Percentiles rank a stretch among this genome's conserved stretches.
These are phyloP conservation scores for Herpetotheres cachinnans DNA, from an alignment of 2,113 vertebrate genomes.

Conservation along the genomic window DNA sequence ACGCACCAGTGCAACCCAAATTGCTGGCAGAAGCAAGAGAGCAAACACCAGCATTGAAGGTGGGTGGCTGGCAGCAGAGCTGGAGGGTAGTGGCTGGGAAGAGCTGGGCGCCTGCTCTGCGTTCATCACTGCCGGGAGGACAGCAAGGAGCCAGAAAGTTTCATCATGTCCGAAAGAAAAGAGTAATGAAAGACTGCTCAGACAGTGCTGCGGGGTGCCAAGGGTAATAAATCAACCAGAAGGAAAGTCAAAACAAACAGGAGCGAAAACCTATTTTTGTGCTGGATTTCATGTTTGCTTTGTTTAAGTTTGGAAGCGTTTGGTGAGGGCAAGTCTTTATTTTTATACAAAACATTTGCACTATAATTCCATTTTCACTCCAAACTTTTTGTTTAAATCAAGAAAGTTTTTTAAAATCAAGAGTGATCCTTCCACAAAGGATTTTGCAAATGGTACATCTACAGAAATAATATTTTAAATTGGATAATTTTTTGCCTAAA, in stretches of 20 bases:
- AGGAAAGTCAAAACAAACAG: conserved; percentile 41
- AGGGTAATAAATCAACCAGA: conserved; percentile 42
- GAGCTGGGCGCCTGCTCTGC: rapidly evolving
- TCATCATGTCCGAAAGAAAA: conserved; percentile 36
- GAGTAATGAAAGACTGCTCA: conserved; percentile 36
- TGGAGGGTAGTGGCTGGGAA: background rate
- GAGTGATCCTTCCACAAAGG: background rate
- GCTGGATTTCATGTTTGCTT: background rate
- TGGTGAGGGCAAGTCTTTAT: background rate
- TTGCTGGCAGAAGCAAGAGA: background rate
- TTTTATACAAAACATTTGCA: background rate
- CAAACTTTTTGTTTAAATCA: background rate
- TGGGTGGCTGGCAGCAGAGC: background rate
- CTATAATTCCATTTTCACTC: background rate
- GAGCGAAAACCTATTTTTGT: background rate
- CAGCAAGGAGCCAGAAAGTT: conserved; percentile 48
- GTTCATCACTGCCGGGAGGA: background rate
- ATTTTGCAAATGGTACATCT: background rate
- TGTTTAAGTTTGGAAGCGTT: background rate
- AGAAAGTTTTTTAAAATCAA: background rate
- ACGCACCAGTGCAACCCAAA: background rate
- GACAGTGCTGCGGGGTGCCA: background rate
- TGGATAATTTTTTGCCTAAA: background rate
- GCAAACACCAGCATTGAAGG: rapidly evolving
- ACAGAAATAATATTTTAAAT: background rate